A percentile compares a stretch with the other conserved stretches of the same genome.
phyloP scores from a whole-genome alignment of 2,113 vertebrate species.

The Toxostoma redivivum region DNA sequence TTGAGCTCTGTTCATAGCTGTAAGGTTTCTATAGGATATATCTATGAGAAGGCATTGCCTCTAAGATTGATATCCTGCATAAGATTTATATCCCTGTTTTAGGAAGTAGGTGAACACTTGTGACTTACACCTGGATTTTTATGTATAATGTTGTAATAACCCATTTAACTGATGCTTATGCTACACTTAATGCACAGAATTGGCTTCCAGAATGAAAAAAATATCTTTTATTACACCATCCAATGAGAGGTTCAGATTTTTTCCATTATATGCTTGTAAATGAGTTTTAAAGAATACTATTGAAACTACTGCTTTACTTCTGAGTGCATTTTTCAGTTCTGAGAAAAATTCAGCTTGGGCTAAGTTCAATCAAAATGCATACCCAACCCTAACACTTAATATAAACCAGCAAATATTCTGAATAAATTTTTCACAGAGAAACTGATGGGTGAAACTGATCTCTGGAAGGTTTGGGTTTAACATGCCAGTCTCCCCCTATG shows the following conservation, averaged over 20 bases:
- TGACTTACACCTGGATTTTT: not conserved
- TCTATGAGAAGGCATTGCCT: not conserved
- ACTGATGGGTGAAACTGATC: not conserved
- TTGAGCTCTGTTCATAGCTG: not conserved
- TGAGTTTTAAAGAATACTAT: not conserved
- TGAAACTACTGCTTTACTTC: not conserved
- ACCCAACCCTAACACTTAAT: not conserved
- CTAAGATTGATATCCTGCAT: not conserved
- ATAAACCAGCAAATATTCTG: not conserved
- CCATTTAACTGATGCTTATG: not conserved
- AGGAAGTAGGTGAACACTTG: not conserved
- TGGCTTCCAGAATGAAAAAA: not conserved
- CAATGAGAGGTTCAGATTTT: not conserved
- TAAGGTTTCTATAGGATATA: not conserved
- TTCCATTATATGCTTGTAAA: not conserved
- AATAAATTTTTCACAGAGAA: not conserved
- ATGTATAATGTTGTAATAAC: not conserved
- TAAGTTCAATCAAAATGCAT: not conserved
- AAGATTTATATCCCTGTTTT: not conserved
- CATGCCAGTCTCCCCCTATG: not conserved
- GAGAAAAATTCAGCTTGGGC: not conserved
- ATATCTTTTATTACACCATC: not conserved
- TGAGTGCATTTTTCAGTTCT: not conserved
- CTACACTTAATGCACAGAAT: not conserved
- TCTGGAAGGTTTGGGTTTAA: not conserved